These are phyloP conservation scores for Liodrosophila aerea DNA, from an alignment of 2,888 invertebrate genomes.

Conservation along the genomic window DNA sequence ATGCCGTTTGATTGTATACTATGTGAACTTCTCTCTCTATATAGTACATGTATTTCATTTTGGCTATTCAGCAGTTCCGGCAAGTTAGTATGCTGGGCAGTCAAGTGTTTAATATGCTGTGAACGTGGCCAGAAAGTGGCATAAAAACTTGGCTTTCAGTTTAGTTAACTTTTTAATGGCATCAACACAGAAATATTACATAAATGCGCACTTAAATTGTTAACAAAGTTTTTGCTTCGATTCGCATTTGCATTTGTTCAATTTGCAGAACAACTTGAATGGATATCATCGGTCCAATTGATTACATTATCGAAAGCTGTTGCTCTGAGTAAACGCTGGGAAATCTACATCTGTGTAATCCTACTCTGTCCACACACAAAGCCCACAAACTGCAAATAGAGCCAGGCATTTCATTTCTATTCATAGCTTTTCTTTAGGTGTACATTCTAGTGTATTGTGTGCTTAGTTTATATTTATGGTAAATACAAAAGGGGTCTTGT, in stretches of 20 bases:
- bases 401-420: background rate
- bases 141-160: conserved; percentile 27
- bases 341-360: no score
- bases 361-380: no score
- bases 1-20: conserved; percentile 52
- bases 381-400: conserved; percentile 13
- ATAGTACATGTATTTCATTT: conserved; percentile 28
- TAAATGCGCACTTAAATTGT: conserved; percentile 29
- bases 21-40: no score
- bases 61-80: conserved; percentile 33
- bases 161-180: conserved; percentile 45
- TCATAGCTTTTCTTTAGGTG: no score
- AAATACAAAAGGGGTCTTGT: background rate
- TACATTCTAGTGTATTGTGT: no score
- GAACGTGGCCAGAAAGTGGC: conserved; percentile 11
- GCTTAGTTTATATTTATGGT: background rate
- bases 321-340: background rate
- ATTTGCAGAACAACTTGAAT: conserved; percentile 2
- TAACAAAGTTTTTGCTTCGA: conserved; percentile 16
- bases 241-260: conserved; percentile 2
- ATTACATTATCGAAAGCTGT: conserved; percentile 5
- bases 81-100: conserved; percentile 22
- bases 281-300: conserved; percentile 11
- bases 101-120: conserved; percentile 40
- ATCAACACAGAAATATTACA: conserved; percentile 20